Evolutionary conservation across 1,140 invertebrate genomes (phyloP), one percentile per base, ranked within the genome.

Genomic region (Leptinotarsa texana): DNA sequence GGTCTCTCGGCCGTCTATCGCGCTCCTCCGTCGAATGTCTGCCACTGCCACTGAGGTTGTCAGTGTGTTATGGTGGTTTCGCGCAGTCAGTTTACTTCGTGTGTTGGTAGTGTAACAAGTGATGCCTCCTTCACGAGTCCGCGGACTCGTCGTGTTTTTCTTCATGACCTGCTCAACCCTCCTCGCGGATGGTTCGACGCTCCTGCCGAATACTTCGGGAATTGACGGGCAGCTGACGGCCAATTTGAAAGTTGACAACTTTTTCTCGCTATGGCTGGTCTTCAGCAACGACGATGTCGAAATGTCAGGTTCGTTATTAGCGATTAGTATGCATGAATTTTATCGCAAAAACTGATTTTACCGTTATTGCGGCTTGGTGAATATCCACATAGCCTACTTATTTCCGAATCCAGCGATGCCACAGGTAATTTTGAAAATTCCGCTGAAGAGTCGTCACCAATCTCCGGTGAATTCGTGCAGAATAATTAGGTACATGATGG

Each of bases 181-280:
- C 57, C 68, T 75, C 47, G 47, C 72, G 69, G 72, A 71, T 73
- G 70, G 69, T 63, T 66, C 76, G 24, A 42, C 51, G 74, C 83
- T 85, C 62, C 81, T 89, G 68, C 88, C 87, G 21, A 85, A 89
- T 80, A 88, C 87, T 24, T 84, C 87, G 62, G 84, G 85, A 63
- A 88, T 89, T 74, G 85, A 86, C 76, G 85, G 86, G 33, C 85
- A 87, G 70, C 82, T 88, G 24, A 87, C 87, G 4, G 86, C 85
- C 70, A 84, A 85, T 42, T 82, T 85, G 4, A 81, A 83, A 22
- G 87, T 88, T 67, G 87, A 88, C 78, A 84, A 86, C 72, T 89
- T 89, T 82, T 88, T 89, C 81, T 87, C 86, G 5, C 82, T 88
- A 17, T 89, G 88, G 88, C 81, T 87, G 74, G 87, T 88, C 69